Base-by-base conservation (phyloP, 2,888 invertebrate species). In the Chalcosyrphus nemorum region DNA sequence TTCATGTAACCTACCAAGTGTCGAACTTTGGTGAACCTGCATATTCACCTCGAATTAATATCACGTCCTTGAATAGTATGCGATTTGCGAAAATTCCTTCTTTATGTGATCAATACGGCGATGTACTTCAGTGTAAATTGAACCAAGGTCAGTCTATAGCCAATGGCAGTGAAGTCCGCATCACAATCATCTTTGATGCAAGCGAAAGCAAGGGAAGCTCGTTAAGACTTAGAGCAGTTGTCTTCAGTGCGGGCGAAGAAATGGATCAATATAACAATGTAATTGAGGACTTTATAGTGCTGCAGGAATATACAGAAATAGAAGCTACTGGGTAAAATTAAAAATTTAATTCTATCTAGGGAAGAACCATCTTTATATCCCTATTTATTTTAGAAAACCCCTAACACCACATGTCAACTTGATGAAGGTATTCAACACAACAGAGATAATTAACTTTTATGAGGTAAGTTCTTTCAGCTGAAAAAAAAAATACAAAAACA, bases 1-100 rank as follows among this genome's bases (percentile, higher is more conserved):
- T 92, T 0, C 87, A 88, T 0, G 76, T 92, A 4, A 88, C 89
- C 4, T 92, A 92, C 71, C 89, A 89, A 7, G 88, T 93, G 1
- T 87, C 86, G 2, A 93, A 93, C 86, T 84, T 80, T 0, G 92
- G 92, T 0, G 93, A 93, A 87, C 91, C 92, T 1, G 93, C 93
- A 2, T 93, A 92, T 86, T 88, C 92, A 50, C 91, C 93, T 0
- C 91, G 92, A 87, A 86, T 93, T 19, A 89, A 91, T 66, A 89
- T 93, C 1, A 90, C 90, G 7, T 90, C 93, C 29, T 92, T 93
- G 2, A 89, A 90, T 71, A 89, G 88, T 2, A 87, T 91, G 87
- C 88, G 88, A 11, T 91, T 91, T 61, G 90, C 90, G 0, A 89
- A 89, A 71, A 89, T 89, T 17, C 92, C 92, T 0, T 89, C 91